Conservation (phyloP, 1,140 invertebrate genomes). For the Mactra quadrangularis region DNA sequence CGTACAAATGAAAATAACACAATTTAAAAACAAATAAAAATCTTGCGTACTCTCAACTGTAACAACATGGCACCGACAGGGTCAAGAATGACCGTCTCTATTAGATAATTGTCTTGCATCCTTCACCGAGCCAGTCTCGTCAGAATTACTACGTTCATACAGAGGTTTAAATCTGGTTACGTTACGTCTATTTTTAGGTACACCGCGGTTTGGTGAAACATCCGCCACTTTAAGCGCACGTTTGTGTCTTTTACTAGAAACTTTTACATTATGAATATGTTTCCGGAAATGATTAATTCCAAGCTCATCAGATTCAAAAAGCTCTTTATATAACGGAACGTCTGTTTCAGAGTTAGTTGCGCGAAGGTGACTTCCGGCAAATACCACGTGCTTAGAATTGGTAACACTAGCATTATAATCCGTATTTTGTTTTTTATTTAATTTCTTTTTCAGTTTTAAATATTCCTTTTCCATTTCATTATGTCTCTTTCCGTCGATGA, state of each 20-base stretch:
- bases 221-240: background rate
- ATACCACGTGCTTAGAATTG: background rate
- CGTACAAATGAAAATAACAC: no score
- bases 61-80: no score
- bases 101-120: no score
- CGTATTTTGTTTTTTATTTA: background rate
- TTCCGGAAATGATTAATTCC: conserved; percentile 49
- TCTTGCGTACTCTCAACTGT: no score
- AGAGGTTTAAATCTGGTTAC: conserved; percentile 9
- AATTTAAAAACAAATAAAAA: no score
- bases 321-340: background rate
- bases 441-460: conserved; percentile 24
- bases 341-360: background rate
- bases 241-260: background rate
- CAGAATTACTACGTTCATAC: background rate
- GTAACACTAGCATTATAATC: background rate
- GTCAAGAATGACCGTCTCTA: no score
- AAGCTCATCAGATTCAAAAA: conserved; percentile 25
- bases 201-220: background rate
- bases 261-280: conserved; percentile 40
- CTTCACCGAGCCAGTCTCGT: background rate
- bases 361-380: background rate
- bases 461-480: conserved; percentile 43
- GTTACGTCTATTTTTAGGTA: background rate
- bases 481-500: background rate